A percentile compares a stretch with the other conserved stretches of the same genome.
Conservation (phyloP, 2,113 vertebrate genomes). For the Melanocharis versteri region DNA sequence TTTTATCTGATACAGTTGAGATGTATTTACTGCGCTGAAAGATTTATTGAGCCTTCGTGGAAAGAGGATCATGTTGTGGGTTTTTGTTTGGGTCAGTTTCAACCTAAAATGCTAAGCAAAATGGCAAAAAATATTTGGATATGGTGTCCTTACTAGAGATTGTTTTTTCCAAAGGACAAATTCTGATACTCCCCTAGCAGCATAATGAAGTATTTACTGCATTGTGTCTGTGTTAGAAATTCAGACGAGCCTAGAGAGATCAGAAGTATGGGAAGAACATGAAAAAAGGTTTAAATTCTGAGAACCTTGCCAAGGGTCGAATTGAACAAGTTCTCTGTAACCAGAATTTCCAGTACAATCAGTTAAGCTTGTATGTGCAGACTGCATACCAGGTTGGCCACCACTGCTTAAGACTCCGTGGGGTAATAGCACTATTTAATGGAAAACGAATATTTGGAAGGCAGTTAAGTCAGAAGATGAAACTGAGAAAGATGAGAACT, state of each 20-base stretch:
- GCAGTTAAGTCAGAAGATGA: neutral
- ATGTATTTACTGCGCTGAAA: neutral
- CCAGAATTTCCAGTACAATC: slow-evolving; percentile 17
- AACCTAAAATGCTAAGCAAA: slow-evolving; percentile 14
- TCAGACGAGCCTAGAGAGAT: neutral
- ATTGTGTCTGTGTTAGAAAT: neutral
- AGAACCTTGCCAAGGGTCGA: neutral
- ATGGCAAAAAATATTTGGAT: neutral
- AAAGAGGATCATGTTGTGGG: neutral
- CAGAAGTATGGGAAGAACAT: slow-evolving; percentile 17
- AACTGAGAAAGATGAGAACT: neutral
- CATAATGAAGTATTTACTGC: neutral
- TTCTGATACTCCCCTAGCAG: slow-evolving; percentile 32
- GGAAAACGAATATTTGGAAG: neutral
- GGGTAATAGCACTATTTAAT: neutral
- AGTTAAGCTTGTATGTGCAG: neutral
- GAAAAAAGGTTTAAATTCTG: neutral
- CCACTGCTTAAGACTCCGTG: neutral
- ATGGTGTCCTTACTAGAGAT: neutral
- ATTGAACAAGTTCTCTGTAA: neutral
- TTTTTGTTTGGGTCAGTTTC: slow-evolving; percentile 15
- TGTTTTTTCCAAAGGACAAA: neutral
- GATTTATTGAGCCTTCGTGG: slow-evolving; percentile 29
- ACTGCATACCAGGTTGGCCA: neutral
- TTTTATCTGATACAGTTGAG: slow-evolving; percentile 1